Base-by-base conservation (phyloP, 2,888 invertebrate genomes). In the Epistrophe eligans region DNA sequence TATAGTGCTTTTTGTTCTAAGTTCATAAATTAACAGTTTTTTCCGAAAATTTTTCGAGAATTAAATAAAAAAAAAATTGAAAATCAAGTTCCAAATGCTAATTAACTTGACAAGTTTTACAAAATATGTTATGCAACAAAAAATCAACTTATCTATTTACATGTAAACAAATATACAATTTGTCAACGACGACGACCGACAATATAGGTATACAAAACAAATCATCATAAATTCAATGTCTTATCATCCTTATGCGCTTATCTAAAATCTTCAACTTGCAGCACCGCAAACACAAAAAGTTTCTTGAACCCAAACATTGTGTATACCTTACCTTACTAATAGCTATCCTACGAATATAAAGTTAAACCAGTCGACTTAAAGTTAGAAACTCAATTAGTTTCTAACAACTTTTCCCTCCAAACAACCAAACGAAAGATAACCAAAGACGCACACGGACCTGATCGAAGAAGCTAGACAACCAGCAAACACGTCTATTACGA, bases 331-430 rank as follows among this genome's bases (percentile, higher is more conserved):
- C 13, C n/a, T n/a, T n/a, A n/a, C n/a, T n/a, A n/a, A 19, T 62
- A 67, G 8, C 17, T 32, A 7, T 15, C 43, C 5, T 13, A 50
- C 35, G 32, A 35, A n/a, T 28, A 17, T 28, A 17, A 67, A 60
- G 32, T 72, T 48, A 77, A 85, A 85, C 73, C 77, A 81, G 84
- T 85, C 81, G 50, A 52, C 19, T 43, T 48, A 40, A 55, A 48
- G 55, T 64, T 45, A 50, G 60, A 72, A 28, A 60, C 43, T 76
- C 71, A 76, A 79, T 80, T 80, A 80, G 48, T 60, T 70, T 72
- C 66, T 32, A 58, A 45, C 76, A 66, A 45, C 76, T 66, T 50
- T 70, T 70, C 40, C 28, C 40, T 55, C 15, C 50, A 17, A 50
- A 32, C 5, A 5, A 13, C 43, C 15, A 15, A n/a, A 58, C 58